Evolutionary conservation across 2,888 invertebrate genomes (phyloP), one percentile per base, ranked within the genome.

Genomic region (Andricus quercusramuli): DNA sequence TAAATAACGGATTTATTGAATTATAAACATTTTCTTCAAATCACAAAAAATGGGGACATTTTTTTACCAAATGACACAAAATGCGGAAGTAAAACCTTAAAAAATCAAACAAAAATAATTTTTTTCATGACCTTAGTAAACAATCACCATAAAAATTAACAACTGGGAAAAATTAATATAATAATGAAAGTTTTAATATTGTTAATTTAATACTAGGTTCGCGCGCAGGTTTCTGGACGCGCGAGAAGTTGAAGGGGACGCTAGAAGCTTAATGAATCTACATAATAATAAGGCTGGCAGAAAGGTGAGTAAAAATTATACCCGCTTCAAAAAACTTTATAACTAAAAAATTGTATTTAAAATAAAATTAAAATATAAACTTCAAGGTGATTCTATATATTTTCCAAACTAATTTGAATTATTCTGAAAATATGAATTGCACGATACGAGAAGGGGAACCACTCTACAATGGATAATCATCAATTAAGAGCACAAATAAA

Each of bases 201-300:
- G 65, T 82, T 79, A 83, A 87, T 89, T 87, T 89, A 90, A 89
- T 88, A 86, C 66, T 87, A 92, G 96, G 87, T 96, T 98, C 92
- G 97, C 98, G 79, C 94, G 98, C 84, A 95, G 96, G 90, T 99
- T 99, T 94, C 95, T 98, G 88, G 98, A 99, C 93, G 97, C 98
- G 77, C 94, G 98, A 62, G 98, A 99, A 93, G 94, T 97, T 84
- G 97, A 97, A 90, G 96, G 96, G 0, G 98, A 98, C 91, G 96
- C 96, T n/a, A 94, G 98, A 79, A 97, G 98, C 81, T 94, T 98
- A 89, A 98, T 99, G 98, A 99, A 99, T 93, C 94, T 98, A 82
- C 99, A 99, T 94, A 99, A 99, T 93, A 99, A 99, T 94, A 95
- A 97, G 90, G 98, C 97, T 77, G 99, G 99, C 77, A 94, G 99